Percentiles rank a stretch among this genome's conserved stretches.
phyloP scores from a whole-genome alignment of 2,888 invertebrate genomes.

The Pollenia amentaria region DNA sequence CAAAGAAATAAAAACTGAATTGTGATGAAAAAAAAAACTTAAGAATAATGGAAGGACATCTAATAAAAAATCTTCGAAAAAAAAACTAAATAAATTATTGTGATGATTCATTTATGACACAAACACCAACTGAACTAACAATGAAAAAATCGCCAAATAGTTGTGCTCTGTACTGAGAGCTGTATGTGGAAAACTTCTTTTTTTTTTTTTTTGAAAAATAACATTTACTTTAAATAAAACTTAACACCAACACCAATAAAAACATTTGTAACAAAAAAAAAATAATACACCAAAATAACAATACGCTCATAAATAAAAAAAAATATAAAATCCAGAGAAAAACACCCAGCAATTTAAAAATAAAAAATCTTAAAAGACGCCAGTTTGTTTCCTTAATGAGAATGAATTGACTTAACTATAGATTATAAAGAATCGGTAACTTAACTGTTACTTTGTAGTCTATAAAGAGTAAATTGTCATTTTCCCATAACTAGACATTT shows the following conservation, averaged over 20 bases:
- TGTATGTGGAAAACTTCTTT: background rate
- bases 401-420: too few relatives aligned
- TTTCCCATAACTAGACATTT: too few relatives aligned
- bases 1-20: background rate
- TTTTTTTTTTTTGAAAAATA: background rate
- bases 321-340: background rate
- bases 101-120: slow-evolving; percentile 65
- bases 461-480: too few relatives aligned
- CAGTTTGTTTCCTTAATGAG: too few relatives aligned
- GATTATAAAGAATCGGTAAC: too few relatives aligned
- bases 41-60: slow-evolving; percentile 52
- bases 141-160: slow-evolving; percentile 17
- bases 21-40: slow-evolving; percentile 24
- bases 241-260: slow-evolving; percentile 25
- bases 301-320: slow-evolving; percentile 1
- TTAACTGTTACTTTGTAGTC: too few relatives aligned
- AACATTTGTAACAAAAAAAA: background rate
- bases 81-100: slow-evolving; percentile 48
- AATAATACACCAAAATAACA: background rate
- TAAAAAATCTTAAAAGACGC: background rate
- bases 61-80: slow-evolving; percentile 1
- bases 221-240: slow-evolving; percentile 54
- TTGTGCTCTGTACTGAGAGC: too few relatives aligned
- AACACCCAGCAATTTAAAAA: background rate
- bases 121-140: slow-evolving; percentile 15